phyloP scores from a whole-genome alignment of 2,797 vertebrate species.

The Florisuga fusca region DNA sequence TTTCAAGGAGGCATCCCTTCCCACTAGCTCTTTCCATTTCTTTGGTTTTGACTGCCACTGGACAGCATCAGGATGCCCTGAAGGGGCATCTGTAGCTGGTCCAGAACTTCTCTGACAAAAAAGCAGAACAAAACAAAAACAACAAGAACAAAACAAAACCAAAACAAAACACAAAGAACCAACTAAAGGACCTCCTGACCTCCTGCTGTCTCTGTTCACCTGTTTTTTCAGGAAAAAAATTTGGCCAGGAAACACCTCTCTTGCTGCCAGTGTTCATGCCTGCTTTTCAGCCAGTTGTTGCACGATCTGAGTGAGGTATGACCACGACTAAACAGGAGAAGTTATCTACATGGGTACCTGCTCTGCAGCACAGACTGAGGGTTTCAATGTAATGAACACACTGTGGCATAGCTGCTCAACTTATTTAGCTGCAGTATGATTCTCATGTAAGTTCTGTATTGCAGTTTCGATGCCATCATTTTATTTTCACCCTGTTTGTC shows the following conservation, averaged over 20 bases:
- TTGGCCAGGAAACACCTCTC: neutral
- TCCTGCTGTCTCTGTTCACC: neutral
- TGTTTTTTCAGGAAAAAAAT: neutral
- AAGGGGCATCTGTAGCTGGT: neutral
- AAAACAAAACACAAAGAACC: neutral
- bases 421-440: neutral
- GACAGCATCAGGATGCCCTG: neutral
- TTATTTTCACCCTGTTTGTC: neutral
- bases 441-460: neutral
- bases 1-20: neutral
- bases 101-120: neutral
- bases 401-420: neutral
- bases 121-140: too few relatives aligned
- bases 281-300: neutral
- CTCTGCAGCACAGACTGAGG: neutral
- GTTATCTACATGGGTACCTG: neutral
- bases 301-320: neutral
- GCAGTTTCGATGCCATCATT: neutral
- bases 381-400: neutral
- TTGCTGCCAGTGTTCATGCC: neutral
- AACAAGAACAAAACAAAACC: too few relatives aligned
- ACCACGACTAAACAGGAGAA: neutral
- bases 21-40: neutral
- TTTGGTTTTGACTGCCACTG: neutral
- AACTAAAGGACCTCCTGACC: neutral